These are phyloP conservation scores for Nephrocerus scutellatus DNA, from an alignment of 2,888 invertebrate genomes.

Conservation along the genomic window DNA sequence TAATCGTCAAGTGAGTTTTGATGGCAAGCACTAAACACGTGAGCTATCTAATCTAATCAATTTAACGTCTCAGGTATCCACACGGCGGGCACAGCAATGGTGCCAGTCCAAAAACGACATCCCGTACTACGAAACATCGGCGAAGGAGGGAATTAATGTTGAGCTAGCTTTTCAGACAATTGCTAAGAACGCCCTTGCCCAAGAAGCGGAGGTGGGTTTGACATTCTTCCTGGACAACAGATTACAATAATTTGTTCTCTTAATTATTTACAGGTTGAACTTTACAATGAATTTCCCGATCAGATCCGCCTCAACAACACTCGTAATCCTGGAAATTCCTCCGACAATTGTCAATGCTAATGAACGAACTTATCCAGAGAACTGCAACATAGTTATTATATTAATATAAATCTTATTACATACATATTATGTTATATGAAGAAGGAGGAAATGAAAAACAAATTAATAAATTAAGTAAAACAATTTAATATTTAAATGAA, in stretches of 20 bases:
- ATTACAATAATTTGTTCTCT: background rate
- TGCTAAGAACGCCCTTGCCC: slow-evolving; percentile 93
- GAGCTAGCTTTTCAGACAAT: slow-evolving; percentile 99
- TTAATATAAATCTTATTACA: too few relatives aligned
- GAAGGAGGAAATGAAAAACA: too few relatives aligned
- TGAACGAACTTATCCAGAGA: too few relatives aligned
- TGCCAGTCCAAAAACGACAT: slow-evolving; percentile 98
- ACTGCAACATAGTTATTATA: too few relatives aligned
- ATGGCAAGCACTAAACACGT: background rate
- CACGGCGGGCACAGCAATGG: slow-evolving; percentile 95
- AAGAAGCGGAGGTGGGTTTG: slow-evolving; percentile 66
- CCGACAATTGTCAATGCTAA: slow-evolving; percentile 72
- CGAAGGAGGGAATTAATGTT: slow-evolving; percentile 98
- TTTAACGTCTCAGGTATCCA: slow-evolving; percentile 56
- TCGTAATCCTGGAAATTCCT: slow-evolving; percentile 63
- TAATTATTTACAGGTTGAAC: slow-evolving; percentile 58
- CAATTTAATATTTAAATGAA: too few relatives aligned
- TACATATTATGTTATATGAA: too few relatives aligned
- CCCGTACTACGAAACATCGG: slow-evolving; percentile 98
- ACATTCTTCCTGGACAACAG: background rate
- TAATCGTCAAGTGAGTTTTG: slow-evolving; percentile 67
- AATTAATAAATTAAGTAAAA: too few relatives aligned
- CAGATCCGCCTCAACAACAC: slow-evolving; percentile 81
- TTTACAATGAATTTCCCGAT: slow-evolving; percentile 96
- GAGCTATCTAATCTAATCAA: background rate